Conservation (phyloP, 2,888 invertebrate species). For the Cloeon dipterum region DNA sequence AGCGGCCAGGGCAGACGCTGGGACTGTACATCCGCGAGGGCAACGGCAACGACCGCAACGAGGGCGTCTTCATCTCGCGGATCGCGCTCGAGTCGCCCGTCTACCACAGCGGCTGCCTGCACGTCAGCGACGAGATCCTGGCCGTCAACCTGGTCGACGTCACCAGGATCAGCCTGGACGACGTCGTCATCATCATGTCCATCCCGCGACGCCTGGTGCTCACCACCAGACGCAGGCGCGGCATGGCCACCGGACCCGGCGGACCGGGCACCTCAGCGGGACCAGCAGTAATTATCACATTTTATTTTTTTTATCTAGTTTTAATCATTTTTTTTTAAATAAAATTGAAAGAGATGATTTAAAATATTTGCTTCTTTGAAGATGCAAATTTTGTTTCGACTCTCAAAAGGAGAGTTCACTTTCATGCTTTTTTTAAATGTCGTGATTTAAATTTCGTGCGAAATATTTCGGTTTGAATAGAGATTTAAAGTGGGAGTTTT, state of each 20-base stretch:
- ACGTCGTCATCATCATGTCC: slow-evolving; percentile 98
- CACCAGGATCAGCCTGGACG: slow-evolving; percentile 91
- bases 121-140: slow-evolving; percentile 94
- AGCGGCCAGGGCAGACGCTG: slow-evolving; percentile 92
- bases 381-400: too few relatives aligned
- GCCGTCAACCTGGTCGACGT: slow-evolving; percentile 97
- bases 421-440: too few relatives aligned
- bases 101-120: slow-evolving; percentile 85
- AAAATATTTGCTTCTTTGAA: not conserved
- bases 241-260: slow-evolving; percentile 8
- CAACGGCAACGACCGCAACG: slow-evolving; percentile 86
- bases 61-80: slow-evolving; percentile 94
- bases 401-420: too few relatives aligned
- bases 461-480: too few relatives aligned
- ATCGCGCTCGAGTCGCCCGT: slow-evolving; percentile 92
- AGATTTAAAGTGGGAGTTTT: too few relatives aligned
- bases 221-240: slow-evolving; percentile 53
- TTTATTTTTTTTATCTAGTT: not conserved
- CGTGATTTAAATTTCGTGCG: too few relatives aligned
- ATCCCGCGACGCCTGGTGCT: slow-evolving; percentile 89
- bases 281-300: slow-evolving; percentile 24
- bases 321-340: not conserved
- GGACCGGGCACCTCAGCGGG: slow-evolving; percentile 14
- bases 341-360: not conserved
- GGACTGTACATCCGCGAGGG: slow-evolving; percentile 96